These are phyloP conservation scores for Nibea albiflora DNA, from an alignment of 2,113 vertebrate genomes.

Conservation along the genomic window DNA sequence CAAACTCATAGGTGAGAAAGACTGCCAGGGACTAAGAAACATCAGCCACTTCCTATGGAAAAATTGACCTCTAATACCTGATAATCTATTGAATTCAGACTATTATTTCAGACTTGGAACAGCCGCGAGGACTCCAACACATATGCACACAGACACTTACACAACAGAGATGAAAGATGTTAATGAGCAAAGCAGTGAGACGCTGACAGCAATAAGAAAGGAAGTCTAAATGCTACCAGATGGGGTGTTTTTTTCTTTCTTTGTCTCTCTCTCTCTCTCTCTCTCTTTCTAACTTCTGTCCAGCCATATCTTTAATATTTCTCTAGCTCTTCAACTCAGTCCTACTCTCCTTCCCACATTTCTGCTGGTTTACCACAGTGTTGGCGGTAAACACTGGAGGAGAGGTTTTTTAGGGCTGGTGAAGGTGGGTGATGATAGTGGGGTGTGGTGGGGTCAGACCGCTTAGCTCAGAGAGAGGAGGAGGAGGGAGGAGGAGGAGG, in stretches of 20 bases:
- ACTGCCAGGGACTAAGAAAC: neutral
- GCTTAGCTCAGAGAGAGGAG: slow-evolving; percentile 54
- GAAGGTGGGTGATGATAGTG: slow-evolving; percentile 65
- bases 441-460: slow-evolving; percentile 65
- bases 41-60: neutral
- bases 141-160: slow-evolving; percentile 24
- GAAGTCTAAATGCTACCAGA: slow-evolving; percentile 76
- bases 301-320: slow-evolving; percentile 64
- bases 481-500: slow-evolving; percentile 24
- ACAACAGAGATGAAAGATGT: slow-evolving; percentile 28
- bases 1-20: slow-evolving; percentile 85
- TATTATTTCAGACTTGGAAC: neutral
- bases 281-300: slow-evolving; percentile 50
- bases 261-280: slow-evolving; percentile 9
- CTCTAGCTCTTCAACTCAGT: slow-evolving; percentile 53
- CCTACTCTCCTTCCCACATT: slow-evolving; percentile 49
- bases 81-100: neutral
- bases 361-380: slow-evolving; percentile 69
- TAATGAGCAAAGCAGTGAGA: slow-evolving; percentile 74
- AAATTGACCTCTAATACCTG: neutral
- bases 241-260: slow-evolving; percentile 42
- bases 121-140: neutral
- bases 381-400: slow-evolving; percentile 45
- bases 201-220: slow-evolving; percentile 35
- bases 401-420: slow-evolving; percentile 57